phyloP scores from a whole-genome alignment of 2,113 vertebrate species.

The Silurus glanis region DNA sequence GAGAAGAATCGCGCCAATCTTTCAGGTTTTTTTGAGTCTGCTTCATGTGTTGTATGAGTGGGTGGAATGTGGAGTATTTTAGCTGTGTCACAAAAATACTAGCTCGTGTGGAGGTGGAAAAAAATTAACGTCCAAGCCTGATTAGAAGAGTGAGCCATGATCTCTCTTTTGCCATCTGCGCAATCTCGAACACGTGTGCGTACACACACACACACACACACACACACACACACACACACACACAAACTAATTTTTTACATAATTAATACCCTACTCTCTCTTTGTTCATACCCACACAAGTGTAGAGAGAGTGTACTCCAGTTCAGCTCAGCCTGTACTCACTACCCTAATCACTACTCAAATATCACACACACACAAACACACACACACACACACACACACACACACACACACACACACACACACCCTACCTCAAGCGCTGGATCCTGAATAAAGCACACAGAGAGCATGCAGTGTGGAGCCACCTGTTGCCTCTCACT shows the following conservation, averaged over 20 bases:
- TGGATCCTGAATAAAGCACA: constrained; percentile 36
- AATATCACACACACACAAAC: background rate
- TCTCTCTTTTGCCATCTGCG: constrained; percentile 41
- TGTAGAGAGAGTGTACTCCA: constrained; percentile 12
- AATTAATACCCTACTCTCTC: constrained; percentile 42
- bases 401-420: constrained; percentile 24
- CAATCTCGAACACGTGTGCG: background rate
- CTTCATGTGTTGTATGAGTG: constrained; percentile 25
- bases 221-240: constrained; percentile 5
- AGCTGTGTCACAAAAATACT: constrained; percentile 31
- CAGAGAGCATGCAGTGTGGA: constrained; percentile 13
- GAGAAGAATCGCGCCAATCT: background rate
- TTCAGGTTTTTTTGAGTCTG: background rate
- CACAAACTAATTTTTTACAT: constrained; percentile 25
- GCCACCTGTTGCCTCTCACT: constrained; percentile 42
- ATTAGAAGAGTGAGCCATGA: constrained; percentile 47
- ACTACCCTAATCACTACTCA: constrained; percentile 28
- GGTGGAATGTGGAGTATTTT: constrained; percentile 40
- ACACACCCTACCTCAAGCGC: constrained; percentile 45
- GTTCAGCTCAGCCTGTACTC: constrained; percentile 29
- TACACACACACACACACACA: constrained; percentile 9
- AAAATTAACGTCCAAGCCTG: background rate
- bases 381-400: background rate
- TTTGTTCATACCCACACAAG: constrained; percentile 35
- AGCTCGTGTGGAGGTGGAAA: constrained; percentile 19